phyloP scores from a whole-genome alignment of 2,888 invertebrate species.

The Megamerina dolium region DNA sequence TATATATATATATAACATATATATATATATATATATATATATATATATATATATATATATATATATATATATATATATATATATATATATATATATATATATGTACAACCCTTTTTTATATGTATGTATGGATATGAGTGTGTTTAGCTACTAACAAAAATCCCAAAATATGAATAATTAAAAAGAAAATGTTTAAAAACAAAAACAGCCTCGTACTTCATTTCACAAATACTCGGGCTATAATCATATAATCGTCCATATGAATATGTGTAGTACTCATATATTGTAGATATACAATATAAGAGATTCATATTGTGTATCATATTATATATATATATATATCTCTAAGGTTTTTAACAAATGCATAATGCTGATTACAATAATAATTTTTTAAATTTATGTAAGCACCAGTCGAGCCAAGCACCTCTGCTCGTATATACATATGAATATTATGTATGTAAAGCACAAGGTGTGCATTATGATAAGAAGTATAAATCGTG shows the following conservation, averaged over 20 bases:
- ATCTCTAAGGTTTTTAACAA: conserved; percentile 41
- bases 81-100: not conserved
- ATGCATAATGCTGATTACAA: conserved; percentile 48
- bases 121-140: too few species aligned
- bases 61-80: conserved; percentile 1
- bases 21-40: conserved; percentile 5
- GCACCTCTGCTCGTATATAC: not conserved
- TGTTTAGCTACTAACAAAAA: too few species aligned
- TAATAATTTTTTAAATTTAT: conserved; percentile 44
- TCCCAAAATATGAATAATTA: conserved; percentile 40
- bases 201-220: not conserved
- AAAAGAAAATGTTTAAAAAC: conserved; percentile 36
- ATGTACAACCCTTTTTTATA: conserved; percentile 5
- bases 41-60: not conserved
- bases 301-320: too few species aligned
- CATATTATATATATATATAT: conserved; percentile 7
- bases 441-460: too few species aligned
- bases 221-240: not conserved
- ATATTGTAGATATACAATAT: not conserved
- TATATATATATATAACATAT: not conserved
- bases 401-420: conserved; percentile 22
- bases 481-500: conserved; percentile 22
- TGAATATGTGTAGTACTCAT: too few species aligned
- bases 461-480: conserved; percentile 25
- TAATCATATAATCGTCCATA: too few species aligned